phyloP scores from a whole-genome alignment of 2,888 invertebrate species.

The Chloroclysta siterata region DNA sequence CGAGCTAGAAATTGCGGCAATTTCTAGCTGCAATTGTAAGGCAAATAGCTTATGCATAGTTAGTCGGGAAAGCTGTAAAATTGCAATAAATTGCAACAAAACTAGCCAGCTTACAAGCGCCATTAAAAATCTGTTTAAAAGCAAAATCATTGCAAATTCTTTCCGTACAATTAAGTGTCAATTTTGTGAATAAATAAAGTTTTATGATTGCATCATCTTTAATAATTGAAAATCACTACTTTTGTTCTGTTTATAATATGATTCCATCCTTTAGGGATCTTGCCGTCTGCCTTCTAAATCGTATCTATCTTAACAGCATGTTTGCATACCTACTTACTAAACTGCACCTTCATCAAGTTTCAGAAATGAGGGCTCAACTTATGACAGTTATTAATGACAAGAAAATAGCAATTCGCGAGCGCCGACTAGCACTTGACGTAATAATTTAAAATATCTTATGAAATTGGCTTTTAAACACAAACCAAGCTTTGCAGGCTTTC shows the following conservation, averaged over 20 bases:
- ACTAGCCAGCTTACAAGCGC: no score
- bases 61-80: no score
- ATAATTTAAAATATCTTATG: conserved; percentile 33
- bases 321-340: conserved; percentile 24
- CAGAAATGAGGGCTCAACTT: conserved; percentile 37
- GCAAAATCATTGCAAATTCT: no score
- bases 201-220: neutral
- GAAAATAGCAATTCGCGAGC: conserved; percentile 33
- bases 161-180: neutral
- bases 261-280: conserved; percentile 12
- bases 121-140: no score
- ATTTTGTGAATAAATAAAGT: neutral
- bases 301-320: conserved; percentile 24
- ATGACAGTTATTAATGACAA: conserved; percentile 34
- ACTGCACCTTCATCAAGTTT: conserved; percentile 36
- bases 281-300: conserved; percentile 16
- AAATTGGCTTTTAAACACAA: conserved; percentile 31
- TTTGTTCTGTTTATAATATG: neutral
- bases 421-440: conserved; percentile 36
- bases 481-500: conserved; percentile 32
- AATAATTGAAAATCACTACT: conserved; percentile 15
- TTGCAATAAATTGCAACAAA: no score
- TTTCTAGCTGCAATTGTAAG: no score
- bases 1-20: no score
- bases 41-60: no score